phyloP scores from a whole-genome alignment of 2,888 invertebrate species.

The Leptopilina myrica region DNA sequence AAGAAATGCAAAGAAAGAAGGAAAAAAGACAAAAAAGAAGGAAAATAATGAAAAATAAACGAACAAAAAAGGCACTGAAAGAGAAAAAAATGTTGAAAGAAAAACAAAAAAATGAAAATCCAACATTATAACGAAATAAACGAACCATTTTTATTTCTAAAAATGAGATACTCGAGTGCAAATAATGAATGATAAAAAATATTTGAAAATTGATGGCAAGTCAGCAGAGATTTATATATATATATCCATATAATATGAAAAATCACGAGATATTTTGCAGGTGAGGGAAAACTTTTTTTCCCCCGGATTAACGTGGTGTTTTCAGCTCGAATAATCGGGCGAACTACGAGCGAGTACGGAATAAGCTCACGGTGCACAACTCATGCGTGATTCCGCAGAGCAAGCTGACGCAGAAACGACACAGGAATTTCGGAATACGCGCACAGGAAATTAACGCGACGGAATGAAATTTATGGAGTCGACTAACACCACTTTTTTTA shows the following conservation, averaged over 20 bases:
- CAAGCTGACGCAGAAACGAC: slow-evolving; percentile 58
- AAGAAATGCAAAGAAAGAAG: too few relatives aligned
- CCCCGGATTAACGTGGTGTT: slow-evolving; percentile 33
- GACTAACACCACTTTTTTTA: slow-evolving; percentile 13
- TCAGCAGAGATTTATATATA: not conserved
- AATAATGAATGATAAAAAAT: not conserved
- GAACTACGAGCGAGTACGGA: slow-evolving; percentile 21
- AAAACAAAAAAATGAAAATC: too few relatives aligned
- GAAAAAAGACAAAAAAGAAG: too few relatives aligned
- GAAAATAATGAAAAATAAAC: too few relatives aligned
- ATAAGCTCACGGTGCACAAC: slow-evolving; percentile 41
- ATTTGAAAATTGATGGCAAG: not conserved
- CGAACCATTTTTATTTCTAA: not conserved
- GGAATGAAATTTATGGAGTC: slow-evolving; percentile 41
- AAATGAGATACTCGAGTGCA: not conserved
- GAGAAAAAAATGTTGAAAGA: too few relatives aligned
- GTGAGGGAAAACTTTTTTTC: slow-evolving; percentile 30
- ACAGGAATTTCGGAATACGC: slow-evolving; percentile 36
- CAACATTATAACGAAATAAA: too few relatives aligned
- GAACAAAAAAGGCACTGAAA: too few relatives aligned
- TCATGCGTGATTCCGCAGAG: slow-evolving; percentile 57
- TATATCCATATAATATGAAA: not conserved
- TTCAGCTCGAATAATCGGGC: slow-evolving; percentile 39
- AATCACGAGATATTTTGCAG: slow-evolving; percentile 21
- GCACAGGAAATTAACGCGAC: slow-evolving; percentile 41